Evolutionary conservation across 2,797 vertebrate genomes (phyloP), one percentile per base, ranked within the genome.

Genomic region (Tenualosa thibaudeaui): DNA sequence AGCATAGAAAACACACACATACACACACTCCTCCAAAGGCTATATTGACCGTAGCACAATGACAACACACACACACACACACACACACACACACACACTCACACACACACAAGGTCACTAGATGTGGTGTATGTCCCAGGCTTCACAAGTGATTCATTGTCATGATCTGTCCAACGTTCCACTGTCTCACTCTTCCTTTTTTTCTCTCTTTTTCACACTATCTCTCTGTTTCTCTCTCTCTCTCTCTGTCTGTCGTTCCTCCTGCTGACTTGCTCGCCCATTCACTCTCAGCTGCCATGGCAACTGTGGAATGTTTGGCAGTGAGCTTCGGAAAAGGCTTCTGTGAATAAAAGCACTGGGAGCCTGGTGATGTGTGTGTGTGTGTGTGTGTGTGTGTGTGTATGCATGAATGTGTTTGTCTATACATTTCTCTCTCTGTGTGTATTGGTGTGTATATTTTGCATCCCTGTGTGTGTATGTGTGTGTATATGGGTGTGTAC

Each of bases 301-400:
- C 93, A 96, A 97, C 97, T 90, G 93, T 93, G 92, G 93, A 95
- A 94, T 95, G 96, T 96, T 97, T 97, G 96, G 96, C 96, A 96
- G 93, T 93, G 93, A 92, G 93, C 95, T 93, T 91, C 86, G 86
- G 85, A 13, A 92, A 68, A 71, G 94, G 84, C 84, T 58, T 85
- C n/a, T 53, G 88, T 87, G 86, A 86, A 89, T 87, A 86, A 88
- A 50, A 71, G 81, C 31, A 43, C 84, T 40, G 37, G 58, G 56
- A 62, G 83, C 84, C 26, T 68, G 46, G 65, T 82, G 58, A 60
- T 85, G 51, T 81, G 3, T 86, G 85, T 8, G 50, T 81, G 56
- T 83, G 37, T 68, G 22, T 62, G 68, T 43, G 37, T 75, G 31
- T 40, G 68, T 54, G 50, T 54, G 53, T 81, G 71, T 46, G 75